A percentile compares a stretch with the other conserved stretches of the same genome.
These are phyloP conservation scores for Crossocerus cetratus DNA, from an alignment of 2,888 invertebrate genomes.

Conservation along the genomic window DNA sequence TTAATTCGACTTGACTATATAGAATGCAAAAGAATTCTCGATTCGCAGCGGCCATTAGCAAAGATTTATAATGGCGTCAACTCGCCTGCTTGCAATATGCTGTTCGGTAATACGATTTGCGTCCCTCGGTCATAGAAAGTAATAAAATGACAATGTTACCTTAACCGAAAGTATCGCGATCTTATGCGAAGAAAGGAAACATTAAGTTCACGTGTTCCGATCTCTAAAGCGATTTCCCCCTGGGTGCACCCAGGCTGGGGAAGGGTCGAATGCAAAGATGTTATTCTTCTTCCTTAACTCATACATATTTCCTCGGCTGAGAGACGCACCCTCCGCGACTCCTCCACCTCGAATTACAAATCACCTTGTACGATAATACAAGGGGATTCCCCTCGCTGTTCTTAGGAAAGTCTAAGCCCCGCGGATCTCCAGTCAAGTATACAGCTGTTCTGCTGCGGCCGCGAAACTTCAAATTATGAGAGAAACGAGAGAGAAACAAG, in stretches of 20 bases:
- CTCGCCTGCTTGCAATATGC: background rate
- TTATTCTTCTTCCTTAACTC: constrained; percentile 60
- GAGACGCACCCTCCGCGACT: constrained; percentile 41
- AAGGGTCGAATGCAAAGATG: constrained; percentile 51
- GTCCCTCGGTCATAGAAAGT: background rate
- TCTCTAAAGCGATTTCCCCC: constrained; percentile 50
- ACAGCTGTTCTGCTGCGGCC: constrained; percentile 25
- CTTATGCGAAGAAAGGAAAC: constrained; percentile 34
- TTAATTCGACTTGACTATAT: background rate
- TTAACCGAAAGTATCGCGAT: constrained; percentile 33
- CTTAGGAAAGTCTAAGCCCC: constrained; percentile 44
- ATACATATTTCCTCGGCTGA: constrained; percentile 54
- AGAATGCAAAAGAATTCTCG: background rate
- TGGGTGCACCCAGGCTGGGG: background rate
- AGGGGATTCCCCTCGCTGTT: constrained; percentile 42
- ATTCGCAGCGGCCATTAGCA: background rate
- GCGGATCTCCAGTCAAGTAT: constrained; percentile 45
- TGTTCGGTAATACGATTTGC: background rate
- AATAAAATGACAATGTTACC: constrained; percentile 2
- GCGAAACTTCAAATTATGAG: constrained; percentile 29
- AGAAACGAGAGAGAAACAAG: background rate
- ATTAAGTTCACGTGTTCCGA: constrained; percentile 59
- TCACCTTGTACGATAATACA: constrained; percentile 58
- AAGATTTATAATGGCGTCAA: background rate
- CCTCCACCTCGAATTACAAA: constrained; percentile 56